Evolutionary conservation across 2,113 vertebrate genomes (phyloP), one percentile per base, ranked within the genome.

Genomic region (Hippoglossus stenolepis): DNA sequence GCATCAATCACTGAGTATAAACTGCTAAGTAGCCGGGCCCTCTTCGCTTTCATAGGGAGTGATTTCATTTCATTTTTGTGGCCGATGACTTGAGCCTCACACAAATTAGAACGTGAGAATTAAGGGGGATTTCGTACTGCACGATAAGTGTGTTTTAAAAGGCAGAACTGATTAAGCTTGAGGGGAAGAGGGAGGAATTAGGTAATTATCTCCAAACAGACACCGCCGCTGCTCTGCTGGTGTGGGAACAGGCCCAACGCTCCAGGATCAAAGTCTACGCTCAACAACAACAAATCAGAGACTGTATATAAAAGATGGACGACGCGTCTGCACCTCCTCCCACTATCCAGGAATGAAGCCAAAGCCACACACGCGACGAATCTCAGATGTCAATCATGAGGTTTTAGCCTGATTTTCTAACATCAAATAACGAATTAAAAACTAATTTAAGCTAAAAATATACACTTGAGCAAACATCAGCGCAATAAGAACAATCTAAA

Each of bases 121-220:
- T 85, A 88, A 74, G 79, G 83, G 78, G 76, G 86, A 85, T 87
- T 88, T 88, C 80, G 89, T 75, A 89, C 71, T 6, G 83, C 62
- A 66, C 20, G 62, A 86, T 85, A 72, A 86, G 81, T 88, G 88
- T 85, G 58, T 83, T 88, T 84, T 79, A 85, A 93, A 45, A 83
- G 78, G 84, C 80, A 90, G 77, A 76, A 91, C 87, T 90, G 87
- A 90, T 82, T 89, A 75, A 73, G 80, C 80, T 90, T 40, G 74
- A 83, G 79, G 75, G 79, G 68, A 67, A 79, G 54, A 54, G 85
- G 78, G 77, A 79, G 70, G 82, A 84, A 85, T 87, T 83, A 82
- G 77, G 85, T 87, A 82, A 90, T 87, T 87, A 87, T 87, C 85
- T 88, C 80, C 73, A 77, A 79, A 72, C 84, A 83, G 83, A 87